Percentiles rank a stretch among this genome's conserved stretches.
These are phyloP conservation scores for Dendropsophus ebraccatus DNA, from an alignment of 2,113 vertebrate genomes.

Conservation along the genomic window DNA sequence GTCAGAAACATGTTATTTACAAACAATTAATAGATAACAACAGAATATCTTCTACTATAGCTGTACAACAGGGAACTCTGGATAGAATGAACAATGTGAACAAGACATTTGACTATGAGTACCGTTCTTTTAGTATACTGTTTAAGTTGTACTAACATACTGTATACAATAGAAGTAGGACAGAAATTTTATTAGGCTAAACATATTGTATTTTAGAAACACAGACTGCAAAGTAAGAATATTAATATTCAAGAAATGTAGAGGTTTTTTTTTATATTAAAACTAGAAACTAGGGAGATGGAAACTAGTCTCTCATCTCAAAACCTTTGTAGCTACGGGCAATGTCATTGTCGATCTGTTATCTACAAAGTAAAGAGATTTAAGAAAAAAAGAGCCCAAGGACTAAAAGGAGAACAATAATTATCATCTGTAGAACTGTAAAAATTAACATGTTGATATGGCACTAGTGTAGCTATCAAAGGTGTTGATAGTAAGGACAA, in stretches of 20 bases:
- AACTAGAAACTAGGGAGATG: constrained; percentile 74
- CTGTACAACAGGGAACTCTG: too few relatives aligned
- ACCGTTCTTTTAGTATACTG: too few relatives aligned
- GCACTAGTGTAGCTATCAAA: background rate
- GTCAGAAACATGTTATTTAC: too few relatives aligned
- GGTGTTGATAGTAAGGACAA: background rate
- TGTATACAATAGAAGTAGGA: background rate
- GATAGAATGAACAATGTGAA: too few relatives aligned
- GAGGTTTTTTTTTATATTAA: constrained; percentile 70
- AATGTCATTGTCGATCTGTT: constrained; percentile 70
- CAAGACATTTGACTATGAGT: too few relatives aligned
- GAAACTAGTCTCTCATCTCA: constrained; percentile 72
- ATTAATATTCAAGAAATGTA: constrained; percentile 76
- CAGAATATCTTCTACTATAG: too few relatives aligned
- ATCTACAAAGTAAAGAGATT: constrained; percentile 70
- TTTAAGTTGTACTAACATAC: background rate
- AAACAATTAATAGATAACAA: too few relatives aligned
- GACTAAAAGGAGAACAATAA: background rate
- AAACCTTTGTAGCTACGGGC: constrained; percentile 69
- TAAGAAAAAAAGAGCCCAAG: constrained; percentile 21
- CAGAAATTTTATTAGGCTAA: background rate
- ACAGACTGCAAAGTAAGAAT: constrained; percentile 77
- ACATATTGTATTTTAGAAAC: constrained; percentile 74
- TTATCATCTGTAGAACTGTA: background rate
- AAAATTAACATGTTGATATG: background rate